These are phyloP conservation scores for Lochmaea crataegi DNA, from an alignment of 2,888 invertebrate genomes.

Conservation along the genomic window DNA sequence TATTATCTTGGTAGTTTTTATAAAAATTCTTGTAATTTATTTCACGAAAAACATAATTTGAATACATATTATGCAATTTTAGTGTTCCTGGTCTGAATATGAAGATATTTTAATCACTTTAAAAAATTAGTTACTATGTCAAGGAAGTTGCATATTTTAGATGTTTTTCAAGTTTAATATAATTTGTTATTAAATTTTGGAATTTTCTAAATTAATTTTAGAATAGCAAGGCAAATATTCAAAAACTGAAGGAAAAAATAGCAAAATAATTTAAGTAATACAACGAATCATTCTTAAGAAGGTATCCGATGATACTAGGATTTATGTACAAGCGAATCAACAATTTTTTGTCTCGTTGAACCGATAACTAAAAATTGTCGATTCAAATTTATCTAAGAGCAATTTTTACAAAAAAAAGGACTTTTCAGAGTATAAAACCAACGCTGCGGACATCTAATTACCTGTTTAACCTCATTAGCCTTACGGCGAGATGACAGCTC, in stretches of 20 bases:
- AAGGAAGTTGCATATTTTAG: too few species aligned
- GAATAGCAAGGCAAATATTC: background rate
- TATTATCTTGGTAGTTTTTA: too few species aligned
- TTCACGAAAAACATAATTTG: too few species aligned
- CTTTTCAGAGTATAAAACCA: conserved; percentile 8
- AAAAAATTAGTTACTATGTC: too few species aligned
- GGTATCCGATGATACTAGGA: background rate
- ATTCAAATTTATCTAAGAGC: background rate
- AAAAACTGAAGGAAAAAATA: background rate
- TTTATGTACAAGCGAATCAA: background rate
- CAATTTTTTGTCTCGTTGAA: background rate
- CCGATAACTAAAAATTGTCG: background rate
- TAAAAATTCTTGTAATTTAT: too few species aligned
- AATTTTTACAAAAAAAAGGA: background rate
- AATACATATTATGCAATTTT: too few species aligned
- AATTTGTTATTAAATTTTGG: background rate
- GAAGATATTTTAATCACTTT: too few species aligned
- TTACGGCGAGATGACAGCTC: conserved; percentile 71
- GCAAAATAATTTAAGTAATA: background rate
- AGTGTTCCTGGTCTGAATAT: too few species aligned
- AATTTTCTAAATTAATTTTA: background rate
- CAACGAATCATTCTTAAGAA: background rate
- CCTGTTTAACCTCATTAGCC: conserved; percentile 57
- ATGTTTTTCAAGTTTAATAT: too few species aligned
- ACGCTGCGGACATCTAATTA: conserved; percentile 46